A percentile compares a stretch with the other conserved stretches of the same genome.
phyloP scores from a whole-genome alignment of 1,140 invertebrate genomes.

The Asobara japonica region DNA sequence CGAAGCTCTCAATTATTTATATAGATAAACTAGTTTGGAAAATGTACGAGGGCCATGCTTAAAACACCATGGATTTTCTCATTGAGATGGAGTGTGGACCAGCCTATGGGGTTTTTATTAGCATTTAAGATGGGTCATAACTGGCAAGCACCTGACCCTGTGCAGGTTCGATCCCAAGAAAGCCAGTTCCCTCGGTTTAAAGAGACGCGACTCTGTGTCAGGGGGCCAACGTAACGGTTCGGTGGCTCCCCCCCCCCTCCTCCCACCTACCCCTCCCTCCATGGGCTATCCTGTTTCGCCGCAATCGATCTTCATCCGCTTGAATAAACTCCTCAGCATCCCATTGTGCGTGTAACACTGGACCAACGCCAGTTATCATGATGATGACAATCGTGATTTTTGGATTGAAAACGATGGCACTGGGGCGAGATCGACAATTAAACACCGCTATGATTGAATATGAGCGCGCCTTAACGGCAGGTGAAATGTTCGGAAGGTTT shows the following conservation, averaged over 20 bases:
- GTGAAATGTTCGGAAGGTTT: too few species aligned
- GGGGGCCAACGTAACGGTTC: slow-evolving; percentile 62
- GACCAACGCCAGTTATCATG: background rate
- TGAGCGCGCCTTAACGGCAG: too few species aligned
- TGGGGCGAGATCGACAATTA: background rate
- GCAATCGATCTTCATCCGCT: slow-evolving; percentile 26
- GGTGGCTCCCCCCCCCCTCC: slow-evolving; percentile 21
- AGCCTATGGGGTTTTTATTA: background rate
- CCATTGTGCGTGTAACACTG: background rate
- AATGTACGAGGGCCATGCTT: too few species aligned
- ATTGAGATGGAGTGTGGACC: background rate
- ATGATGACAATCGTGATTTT: slow-evolving; percentile 1
- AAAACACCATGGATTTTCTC: too few species aligned
- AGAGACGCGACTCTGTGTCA: slow-evolving; percentile 54
- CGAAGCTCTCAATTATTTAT: too few species aligned
- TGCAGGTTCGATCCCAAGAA: slow-evolving; percentile 12
- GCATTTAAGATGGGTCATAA: background rate
- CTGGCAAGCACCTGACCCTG: slow-evolving; percentile 7
- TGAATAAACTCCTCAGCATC: slow-evolving; percentile 18
- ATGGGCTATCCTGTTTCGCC: slow-evolving; percentile 20
- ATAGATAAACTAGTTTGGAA: too few species aligned
- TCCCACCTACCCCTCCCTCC: too few species aligned
- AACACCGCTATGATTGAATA: background rate
- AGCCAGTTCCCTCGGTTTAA: background rate
- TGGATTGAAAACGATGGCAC: background rate